Evolutionary conservation across 2,113 vertebrate genomes (phyloP).

Genomic region (Silurus asotus): DNA sequence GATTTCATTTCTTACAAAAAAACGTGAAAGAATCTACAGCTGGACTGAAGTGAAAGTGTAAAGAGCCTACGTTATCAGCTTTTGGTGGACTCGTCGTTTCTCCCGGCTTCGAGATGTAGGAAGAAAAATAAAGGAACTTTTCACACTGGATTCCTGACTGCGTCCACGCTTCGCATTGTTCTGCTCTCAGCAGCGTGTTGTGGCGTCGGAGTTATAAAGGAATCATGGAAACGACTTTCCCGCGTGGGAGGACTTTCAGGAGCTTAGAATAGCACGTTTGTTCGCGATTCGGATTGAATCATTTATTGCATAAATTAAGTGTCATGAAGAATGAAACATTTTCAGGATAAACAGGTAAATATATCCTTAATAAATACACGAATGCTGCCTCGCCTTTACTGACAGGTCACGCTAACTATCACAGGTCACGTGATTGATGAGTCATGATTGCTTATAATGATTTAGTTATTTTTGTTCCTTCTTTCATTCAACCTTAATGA

Average conservation of each 20-base stretch:
- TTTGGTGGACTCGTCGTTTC: neutral
- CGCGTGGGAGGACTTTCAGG: neutral
- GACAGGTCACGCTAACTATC: neutral
- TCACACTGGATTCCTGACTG: slow-evolving; percentile 48
- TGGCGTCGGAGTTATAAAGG: neutral
- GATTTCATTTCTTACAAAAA: neutral
- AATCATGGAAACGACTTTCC: neutral
- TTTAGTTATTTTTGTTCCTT: neutral
- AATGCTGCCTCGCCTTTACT: neutral
- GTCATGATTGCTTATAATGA: neutral
- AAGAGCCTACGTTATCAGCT: slow-evolving; percentile 1
- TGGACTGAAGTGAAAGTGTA: neutral
- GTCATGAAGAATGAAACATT: neutral
- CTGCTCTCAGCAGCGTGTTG: slow-evolving; percentile 6
- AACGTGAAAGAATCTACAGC: neutral
- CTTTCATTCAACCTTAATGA: neutral
- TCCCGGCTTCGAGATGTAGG: slow-evolving; percentile 33
- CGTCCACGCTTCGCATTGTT: slow-evolving; percentile 45
- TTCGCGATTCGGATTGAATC: neutral
- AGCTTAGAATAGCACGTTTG: neutral
- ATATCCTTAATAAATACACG: neutral
- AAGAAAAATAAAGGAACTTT: slow-evolving; percentile 48
- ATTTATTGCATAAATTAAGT: neutral
- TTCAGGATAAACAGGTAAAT: neutral
- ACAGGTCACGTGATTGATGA: neutral